Evolutionary conservation across 2,888 invertebrate genomes (phyloP).

Genomic region (Troides oblongomaculatus): DNA sequence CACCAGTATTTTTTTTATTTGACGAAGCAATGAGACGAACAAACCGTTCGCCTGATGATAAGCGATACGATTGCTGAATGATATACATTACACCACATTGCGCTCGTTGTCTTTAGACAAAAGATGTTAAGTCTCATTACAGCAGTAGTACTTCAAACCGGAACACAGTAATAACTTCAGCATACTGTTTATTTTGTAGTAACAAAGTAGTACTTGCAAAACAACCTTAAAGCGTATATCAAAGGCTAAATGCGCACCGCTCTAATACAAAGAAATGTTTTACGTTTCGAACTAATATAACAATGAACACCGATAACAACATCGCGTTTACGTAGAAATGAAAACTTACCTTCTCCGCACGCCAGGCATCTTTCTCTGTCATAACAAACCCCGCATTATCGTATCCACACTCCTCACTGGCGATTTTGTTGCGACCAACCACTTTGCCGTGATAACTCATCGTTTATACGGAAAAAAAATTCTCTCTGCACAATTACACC

Average conservation of each 20-base stretch:
- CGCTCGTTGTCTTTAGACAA: no score
- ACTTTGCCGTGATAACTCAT: constrained; percentile 42
- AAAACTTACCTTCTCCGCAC: constrained; percentile 44
- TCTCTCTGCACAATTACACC: constrained; percentile 36
- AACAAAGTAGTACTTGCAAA: no score
- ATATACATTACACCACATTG: no score
- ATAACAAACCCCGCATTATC: constrained; percentile 66
- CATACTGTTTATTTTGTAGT: no score
- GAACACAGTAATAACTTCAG: no score
- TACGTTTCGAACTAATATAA: constrained; percentile 2
- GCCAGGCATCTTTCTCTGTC: constrained; percentile 60
- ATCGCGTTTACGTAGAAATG: constrained; percentile 4
- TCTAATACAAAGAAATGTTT: constrained; percentile 10
- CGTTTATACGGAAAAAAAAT: constrained; percentile 27
- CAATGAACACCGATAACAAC: constrained; percentile 15
- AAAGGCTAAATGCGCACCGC: not conserved
- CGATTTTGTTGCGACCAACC: constrained; percentile 42
- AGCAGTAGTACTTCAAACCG: no score
- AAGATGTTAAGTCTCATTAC: no score
- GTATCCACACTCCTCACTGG: constrained; percentile 53
- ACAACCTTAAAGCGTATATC: no score
- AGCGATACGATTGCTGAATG: no score
- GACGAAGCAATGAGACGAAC: no score
- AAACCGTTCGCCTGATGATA: no score
- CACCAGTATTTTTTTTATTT: no score